A percentile compares a stretch with the other conserved stretches of the same genome.
These are phyloP conservation scores for Barnardius zonarius DNA, from an alignment of 2,113 vertebrate genomes.

Conservation along the genomic window DNA sequence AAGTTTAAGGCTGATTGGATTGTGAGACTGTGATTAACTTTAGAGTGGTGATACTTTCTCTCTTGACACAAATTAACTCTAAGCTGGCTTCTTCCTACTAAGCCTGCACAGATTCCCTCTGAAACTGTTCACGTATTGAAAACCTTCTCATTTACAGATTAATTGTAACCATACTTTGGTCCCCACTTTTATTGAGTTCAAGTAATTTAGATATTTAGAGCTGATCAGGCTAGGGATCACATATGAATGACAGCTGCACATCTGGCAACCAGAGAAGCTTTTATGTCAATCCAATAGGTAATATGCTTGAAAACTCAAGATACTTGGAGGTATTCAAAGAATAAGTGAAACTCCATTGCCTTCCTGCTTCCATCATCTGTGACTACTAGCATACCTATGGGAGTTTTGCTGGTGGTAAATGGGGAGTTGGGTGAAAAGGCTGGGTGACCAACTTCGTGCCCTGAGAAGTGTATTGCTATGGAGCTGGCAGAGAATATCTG, in stretches of 20 bases:
- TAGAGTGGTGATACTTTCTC: neutral
- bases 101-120: neutral
- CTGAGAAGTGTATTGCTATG: fast-evolving
- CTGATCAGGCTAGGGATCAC: neutral
- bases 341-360: neutral
- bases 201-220: neutral
- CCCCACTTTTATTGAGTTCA: neutral
- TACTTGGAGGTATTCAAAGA: neutral
- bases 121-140: neutral
- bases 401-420: neutral
- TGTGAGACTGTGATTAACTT: neutral
- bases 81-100: neutral
- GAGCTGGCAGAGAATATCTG: neutral
- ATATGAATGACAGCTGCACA: neutral
- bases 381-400: fast-evolving
- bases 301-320: neutral
- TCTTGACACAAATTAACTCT: neutral
- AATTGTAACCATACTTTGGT: neutral
- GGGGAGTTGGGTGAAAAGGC: neutral
- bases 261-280: neutral
- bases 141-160: neutral
- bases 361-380: neutral
- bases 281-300: neutral
- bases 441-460: fast-evolving
- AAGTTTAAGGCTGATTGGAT: neutral